These are phyloP conservation scores for Oreohelix idahoensis DNA, from an alignment of 1,140 invertebrate species.

Conservation along the genomic window DNA sequence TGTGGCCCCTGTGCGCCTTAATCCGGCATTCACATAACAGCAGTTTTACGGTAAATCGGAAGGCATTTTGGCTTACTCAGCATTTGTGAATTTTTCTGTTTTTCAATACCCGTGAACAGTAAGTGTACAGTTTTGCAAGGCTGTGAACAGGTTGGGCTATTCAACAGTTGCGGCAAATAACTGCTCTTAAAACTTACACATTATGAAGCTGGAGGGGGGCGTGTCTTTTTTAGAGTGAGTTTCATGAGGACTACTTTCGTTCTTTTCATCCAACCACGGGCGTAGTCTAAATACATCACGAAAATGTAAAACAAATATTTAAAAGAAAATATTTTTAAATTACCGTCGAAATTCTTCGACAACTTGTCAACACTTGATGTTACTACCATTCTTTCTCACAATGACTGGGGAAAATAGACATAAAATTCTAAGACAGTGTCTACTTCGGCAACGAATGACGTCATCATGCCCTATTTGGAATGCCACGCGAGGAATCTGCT, in stretches of 20 bases:
- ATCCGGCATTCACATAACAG: no score
- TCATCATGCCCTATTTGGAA: slow-evolving; percentile 67
- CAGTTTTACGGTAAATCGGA: no score
- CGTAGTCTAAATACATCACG: neutral
- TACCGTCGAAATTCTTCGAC: neutral
- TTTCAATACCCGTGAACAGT: no score
- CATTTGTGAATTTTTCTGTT: no score
- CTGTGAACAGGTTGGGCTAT: no score
- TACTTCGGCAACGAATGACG: slow-evolving; percentile 47
- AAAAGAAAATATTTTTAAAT: neutral
- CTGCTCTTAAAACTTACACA: neutral
- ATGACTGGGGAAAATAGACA: neutral
- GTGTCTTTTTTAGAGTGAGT: neutral
- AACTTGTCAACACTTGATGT: neutral
- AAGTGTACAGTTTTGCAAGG: no score
- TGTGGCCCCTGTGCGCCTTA: no score
- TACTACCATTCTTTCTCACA: no score
- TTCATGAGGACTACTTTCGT: neutral
- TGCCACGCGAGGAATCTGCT: slow-evolving; percentile 63
- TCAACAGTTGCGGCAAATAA: neutral
- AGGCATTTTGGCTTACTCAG: no score
- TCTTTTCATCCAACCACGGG: neutral
- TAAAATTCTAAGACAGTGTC: neutral
- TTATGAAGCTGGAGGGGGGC: neutral
- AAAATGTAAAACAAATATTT: no score